A percentile compares a stretch with the other conserved stretches of the same genome.
These are phyloP conservation scores for Lycophotia porphyrea DNA, from an alignment of 2,888 invertebrate genomes.

Conservation along the genomic window DNA sequence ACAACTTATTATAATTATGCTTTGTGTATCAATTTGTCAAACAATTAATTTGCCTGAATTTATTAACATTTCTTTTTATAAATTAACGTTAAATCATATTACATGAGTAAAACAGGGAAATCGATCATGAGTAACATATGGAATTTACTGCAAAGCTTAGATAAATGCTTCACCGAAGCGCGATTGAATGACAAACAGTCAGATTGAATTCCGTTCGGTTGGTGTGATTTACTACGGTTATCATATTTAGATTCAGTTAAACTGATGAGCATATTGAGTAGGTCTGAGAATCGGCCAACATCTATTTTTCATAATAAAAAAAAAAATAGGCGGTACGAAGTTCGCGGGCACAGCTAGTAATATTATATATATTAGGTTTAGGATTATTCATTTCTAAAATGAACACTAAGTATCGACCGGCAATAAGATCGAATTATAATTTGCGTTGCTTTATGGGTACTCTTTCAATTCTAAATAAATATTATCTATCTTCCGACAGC, in stretches of 20 bases:
- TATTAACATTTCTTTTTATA: not conserved
- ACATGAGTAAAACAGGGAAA: not conserved
- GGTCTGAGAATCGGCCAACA: too few relatives aligned
- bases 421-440: constrained; percentile 4
- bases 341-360: too few relatives aligned
- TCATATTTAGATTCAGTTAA: constrained; percentile 11
- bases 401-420: not conserved
- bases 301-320: too few relatives aligned
- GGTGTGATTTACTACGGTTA: constrained; percentile 11
- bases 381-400: constrained; percentile 1
- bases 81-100: not conserved
- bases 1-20: not conserved
- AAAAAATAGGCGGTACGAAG: too few relatives aligned
- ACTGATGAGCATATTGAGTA: too few relatives aligned
- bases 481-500: constrained; percentile 6
- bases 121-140: not conserved
- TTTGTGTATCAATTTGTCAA: not conserved
- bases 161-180: constrained; percentile 4
- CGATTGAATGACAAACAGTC: constrained; percentile 46
- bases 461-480: not conserved
- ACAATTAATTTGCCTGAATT: not conserved
- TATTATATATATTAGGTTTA: too few relatives aligned
- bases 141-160: constrained; percentile 10
- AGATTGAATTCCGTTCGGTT: constrained; percentile 38
- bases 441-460: not conserved